Conservation (phyloP, 2,113 vertebrate genomes). For the Oplegnathus fasciatus region DNA sequence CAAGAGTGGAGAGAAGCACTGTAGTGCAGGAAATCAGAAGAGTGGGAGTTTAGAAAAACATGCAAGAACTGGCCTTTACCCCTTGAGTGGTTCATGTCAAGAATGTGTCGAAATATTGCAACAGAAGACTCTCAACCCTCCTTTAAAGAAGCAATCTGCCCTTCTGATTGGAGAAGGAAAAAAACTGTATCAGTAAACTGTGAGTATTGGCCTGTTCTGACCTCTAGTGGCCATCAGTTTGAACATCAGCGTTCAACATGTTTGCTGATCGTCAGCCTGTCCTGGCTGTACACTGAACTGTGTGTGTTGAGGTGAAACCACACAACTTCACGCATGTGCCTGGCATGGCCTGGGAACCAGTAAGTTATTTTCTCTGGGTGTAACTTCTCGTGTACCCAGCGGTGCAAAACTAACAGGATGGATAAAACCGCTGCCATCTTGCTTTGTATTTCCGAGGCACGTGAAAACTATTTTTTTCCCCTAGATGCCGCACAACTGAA, state of each 20-base stretch:
- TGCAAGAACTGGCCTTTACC: not conserved
- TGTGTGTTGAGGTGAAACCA: not conserved
- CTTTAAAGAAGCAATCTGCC: constrained; percentile 21
- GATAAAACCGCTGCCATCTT: not conserved
- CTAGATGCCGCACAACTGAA: not conserved
- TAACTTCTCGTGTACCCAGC: not conserved
- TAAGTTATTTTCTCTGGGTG: not conserved
- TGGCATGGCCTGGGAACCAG: not conserved
- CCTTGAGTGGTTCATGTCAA: constrained; percentile 14
- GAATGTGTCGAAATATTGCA: constrained; percentile 19
- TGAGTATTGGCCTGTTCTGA: constrained; percentile 37
- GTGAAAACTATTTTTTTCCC: not conserved
- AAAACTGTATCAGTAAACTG: no score
- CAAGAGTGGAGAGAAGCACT: constrained; percentile 3
- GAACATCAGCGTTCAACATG: not conserved
- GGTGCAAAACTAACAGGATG: constrained; percentile 10
- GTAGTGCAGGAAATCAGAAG: constrained; percentile 33
- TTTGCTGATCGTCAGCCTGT: not conserved
- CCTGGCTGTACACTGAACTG: not conserved
- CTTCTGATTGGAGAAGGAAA: not conserved
- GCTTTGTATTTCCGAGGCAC: not conserved
- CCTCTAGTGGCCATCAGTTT: constrained; percentile 66
- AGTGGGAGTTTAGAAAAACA: constrained; percentile 39
- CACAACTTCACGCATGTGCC: not conserved
- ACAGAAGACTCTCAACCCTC: not conserved